These are phyloP conservation scores for Catharus ustulatus DNA, from an alignment of 2,797 vertebrate species.

Conservation along the genomic window DNA sequence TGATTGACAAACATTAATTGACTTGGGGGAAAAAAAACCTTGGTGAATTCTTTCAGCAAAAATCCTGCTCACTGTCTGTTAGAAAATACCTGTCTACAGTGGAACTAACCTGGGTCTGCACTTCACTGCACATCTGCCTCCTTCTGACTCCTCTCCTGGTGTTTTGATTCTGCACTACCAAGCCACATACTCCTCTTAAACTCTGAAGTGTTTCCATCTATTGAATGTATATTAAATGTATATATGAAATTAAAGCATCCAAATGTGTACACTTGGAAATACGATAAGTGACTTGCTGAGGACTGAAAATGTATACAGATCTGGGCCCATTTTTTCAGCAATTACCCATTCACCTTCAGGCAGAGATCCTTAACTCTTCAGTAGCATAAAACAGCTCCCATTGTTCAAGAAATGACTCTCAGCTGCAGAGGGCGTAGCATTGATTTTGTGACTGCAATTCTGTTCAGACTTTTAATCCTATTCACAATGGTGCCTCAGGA, in stretches of 20 bases:
- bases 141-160: neutral
- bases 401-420: neutral
- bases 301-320: neutral
- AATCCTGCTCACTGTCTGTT: neutral
- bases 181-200: neutral
- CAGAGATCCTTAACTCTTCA: neutral
- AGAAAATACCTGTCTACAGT: accelerated
- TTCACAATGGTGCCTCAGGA: neutral
- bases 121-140: neutral
- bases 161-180: neutral
- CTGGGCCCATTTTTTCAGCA: neutral
- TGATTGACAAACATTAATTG: neutral
- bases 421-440: neutral
- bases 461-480: neutral
- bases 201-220: neutral
- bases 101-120: neutral
- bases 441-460: neutral
- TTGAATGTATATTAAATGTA: neutral
- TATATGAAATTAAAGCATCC: neutral
- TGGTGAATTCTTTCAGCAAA: neutral
- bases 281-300: neutral
- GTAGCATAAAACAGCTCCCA: neutral
- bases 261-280: neutral
- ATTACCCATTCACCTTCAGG: neutral
- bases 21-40: neutral